These are phyloP conservation scores for Chamaea fasciata DNA, from an alignment of 2,113 vertebrate genomes.

Conservation along the genomic window DNA sequence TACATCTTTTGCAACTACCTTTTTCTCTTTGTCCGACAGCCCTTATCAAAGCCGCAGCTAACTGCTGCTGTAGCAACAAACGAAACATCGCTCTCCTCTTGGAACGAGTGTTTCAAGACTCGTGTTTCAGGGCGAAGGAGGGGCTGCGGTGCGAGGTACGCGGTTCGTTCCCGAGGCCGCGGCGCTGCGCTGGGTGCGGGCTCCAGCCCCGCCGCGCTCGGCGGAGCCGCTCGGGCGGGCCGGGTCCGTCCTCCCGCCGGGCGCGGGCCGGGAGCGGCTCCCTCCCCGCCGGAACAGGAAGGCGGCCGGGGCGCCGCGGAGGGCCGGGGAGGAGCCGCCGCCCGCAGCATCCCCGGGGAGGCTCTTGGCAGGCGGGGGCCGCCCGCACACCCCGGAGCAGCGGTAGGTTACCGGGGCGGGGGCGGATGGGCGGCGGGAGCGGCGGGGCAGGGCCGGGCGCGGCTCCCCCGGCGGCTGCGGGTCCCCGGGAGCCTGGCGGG, in stretches of 20 bases:
- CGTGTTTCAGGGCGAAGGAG: neutral
- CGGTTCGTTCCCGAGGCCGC: neutral
- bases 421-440: too few relatives aligned
- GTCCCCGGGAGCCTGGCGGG: too few relatives aligned
- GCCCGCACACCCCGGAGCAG: neutral
- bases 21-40: neutral
- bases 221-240: neutral
- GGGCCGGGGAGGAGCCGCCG: neutral
- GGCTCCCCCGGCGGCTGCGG: neutral
- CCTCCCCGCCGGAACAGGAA: constrained; percentile 32
- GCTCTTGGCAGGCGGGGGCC: neutral
- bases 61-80: neutral
- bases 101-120: neutral
- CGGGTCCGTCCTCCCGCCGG: neutral
- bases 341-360: neutral
- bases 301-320: neutral
- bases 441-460: neutral
- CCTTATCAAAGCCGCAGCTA: neutral
- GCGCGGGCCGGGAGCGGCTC: neutral
- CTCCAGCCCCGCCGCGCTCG: neutral
- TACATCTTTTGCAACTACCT: neutral
- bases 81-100: accelerated
- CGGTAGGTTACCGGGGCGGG: neutral
- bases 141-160: neutral
- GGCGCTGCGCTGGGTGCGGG: neutral